Conservation (phyloP, 2,797 vertebrate genomes). For the Phyllotis vaccarum region DNA sequence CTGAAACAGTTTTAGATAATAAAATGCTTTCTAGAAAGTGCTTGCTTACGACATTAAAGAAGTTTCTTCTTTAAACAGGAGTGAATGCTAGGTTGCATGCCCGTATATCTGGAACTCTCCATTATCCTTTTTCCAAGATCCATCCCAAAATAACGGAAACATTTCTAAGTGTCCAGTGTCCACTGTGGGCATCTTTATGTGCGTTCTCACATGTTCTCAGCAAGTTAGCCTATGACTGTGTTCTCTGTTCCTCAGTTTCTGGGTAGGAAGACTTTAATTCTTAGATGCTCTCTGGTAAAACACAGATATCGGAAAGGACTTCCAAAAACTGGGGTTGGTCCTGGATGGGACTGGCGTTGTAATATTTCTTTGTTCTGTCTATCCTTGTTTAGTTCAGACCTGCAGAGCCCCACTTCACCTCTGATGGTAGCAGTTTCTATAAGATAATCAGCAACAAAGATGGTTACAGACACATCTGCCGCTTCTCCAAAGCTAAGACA, state of each 20-base stretch:
- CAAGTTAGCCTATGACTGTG: background rate
- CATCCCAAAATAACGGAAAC: background rate
- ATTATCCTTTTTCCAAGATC: background rate
- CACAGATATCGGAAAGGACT: conserved; percentile 8
- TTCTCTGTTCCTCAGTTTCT: conserved; percentile 27
- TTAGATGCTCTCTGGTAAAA: background rate
- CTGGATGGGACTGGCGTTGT: background rate
- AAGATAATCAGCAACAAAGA: conserved; percentile 92
- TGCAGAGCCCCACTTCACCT: conserved; percentile 92
- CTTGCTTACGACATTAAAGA: background rate
- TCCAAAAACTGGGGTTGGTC: conserved; percentile 23
- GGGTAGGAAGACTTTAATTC: conserved; percentile 16
- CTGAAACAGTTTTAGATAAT: conserved; percentile 51
- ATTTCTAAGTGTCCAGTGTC: background rate
- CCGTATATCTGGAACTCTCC: background rate
- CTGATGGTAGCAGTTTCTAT: conserved; percentile 93
- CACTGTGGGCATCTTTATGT: background rate
- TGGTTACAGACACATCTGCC: conserved; percentile 96
- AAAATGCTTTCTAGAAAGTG: conserved; percentile 48
- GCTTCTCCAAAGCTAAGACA: conserved; percentile 74
- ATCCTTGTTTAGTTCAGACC: conserved; percentile 92
- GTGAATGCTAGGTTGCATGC: background rate
- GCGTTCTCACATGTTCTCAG: background rate
- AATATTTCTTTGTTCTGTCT: conserved; percentile 19
- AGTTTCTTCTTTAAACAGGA: conserved; percentile 20